Conservation (phyloP, 1,140 invertebrate species). For the Meloidogyne hapla region DNA sequence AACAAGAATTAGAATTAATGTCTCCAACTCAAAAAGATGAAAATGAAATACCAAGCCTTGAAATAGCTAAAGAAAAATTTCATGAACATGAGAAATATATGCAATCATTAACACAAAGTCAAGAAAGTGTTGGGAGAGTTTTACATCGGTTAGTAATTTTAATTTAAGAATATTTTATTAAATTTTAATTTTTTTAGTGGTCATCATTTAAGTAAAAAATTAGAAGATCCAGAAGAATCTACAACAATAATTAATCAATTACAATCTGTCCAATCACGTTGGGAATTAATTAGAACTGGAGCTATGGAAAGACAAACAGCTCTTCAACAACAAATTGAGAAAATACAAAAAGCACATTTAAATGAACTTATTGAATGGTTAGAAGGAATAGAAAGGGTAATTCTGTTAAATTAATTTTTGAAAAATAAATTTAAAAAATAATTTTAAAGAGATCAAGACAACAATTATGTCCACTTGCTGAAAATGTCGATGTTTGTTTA, state of each 20-base stretch:
- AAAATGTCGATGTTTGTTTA: conserved; percentile 31
- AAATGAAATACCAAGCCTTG: conserved; percentile 41
- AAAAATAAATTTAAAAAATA: neutral
- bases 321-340: conserved; percentile 51
- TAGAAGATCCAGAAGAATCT: conserved; percentile 46
- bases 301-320: conserved; percentile 54
- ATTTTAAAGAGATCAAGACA: conserved; percentile 31
- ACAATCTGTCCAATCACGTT: conserved; percentile 55
- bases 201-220: conserved; percentile 51
- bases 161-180: neutral
- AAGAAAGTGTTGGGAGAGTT: conserved; percentile 59
- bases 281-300: conserved; percentile 49
- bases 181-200: conserved; percentile 35
- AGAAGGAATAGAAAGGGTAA: conserved; percentile 40
- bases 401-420: neutral
- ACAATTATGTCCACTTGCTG: conserved; percentile 33
- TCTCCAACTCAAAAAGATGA: conserved; percentile 32
- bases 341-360: conserved; percentile 48
- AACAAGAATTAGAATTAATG: conserved; percentile 35
- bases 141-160: conserved; percentile 45
- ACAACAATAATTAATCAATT: conserved; percentile 48
- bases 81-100: conserved; percentile 61
- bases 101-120: conserved; percentile 57
- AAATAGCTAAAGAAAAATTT: conserved; percentile 53
- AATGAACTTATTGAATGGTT: conserved; percentile 50